Percentiles rank a stretch among this genome's conserved stretches.
Conservation (phyloP, 2,797 vertebrate genomes). For the Melanogrammus aeglefinus region DNA sequence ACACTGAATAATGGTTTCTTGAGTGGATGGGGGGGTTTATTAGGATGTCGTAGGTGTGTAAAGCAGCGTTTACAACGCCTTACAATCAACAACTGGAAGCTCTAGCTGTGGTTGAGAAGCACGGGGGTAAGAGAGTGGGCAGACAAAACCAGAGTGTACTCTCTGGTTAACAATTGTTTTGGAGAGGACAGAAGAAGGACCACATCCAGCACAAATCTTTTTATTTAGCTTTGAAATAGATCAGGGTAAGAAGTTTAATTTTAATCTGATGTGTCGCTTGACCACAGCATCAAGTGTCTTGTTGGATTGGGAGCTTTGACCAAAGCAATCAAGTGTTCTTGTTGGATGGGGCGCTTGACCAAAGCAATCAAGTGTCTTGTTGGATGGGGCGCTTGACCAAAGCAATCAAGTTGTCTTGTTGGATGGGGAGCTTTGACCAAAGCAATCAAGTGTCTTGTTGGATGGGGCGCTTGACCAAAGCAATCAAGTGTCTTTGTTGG, state of each 20-base stretch:
- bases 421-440: no score
- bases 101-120: neutral
- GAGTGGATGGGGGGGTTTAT: neutral
- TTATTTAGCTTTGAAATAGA: neutral
- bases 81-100: neutral
- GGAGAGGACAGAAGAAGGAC: no score
- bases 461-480: neutral
- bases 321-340: neutral
- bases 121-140: neutral
- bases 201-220: neutral
- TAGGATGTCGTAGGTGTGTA: neutral
- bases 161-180: no score
- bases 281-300: neutral
- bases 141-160: neutral
- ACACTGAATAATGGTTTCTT: neutral
- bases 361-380: neutral
- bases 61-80: neutral
- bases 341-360: conserved; percentile 19
- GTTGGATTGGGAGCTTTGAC: neutral
- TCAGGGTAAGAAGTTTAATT: neutral
- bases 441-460: neutral
- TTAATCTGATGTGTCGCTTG: conserved; percentile 17
- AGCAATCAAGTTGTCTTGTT: no score
- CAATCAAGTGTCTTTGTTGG: no score
- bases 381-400: neutral